Evolutionary conservation across 2,113 vertebrate genomes (phyloP), one percentile per base, ranked within the genome.

Genomic region (Dendrocopos noguchii): DNA sequence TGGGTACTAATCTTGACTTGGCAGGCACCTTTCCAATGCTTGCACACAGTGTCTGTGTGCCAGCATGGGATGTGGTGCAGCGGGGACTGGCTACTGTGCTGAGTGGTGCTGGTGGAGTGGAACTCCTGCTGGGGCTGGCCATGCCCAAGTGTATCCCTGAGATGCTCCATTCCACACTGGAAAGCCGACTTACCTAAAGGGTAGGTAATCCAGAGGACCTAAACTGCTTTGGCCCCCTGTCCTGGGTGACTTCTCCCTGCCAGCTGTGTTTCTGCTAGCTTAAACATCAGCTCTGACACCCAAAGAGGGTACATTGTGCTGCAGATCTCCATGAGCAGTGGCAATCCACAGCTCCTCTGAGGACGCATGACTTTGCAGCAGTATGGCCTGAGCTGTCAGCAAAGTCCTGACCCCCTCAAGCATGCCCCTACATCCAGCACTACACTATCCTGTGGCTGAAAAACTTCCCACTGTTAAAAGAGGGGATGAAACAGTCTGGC

Each of bases 301-400:
- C 50, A 52, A 52, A 77, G 65, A 22, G 34, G n/a, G 56, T 55
- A n/a, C 0, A 0, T 22, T 29, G 56, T 74, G 34, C 39, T 0
- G 0, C 57, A 71, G 22, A 34, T 16, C 42, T 81, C 53, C 24
- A 0, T 28, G n/a, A 72, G 36, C 0, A 0, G 22, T 16, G 34
- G 22, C 67, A 80, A 50, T 29, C 29, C 55, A 21, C 13, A 14
- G 64, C 55, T 77, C 12, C 34, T 85, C 60, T 59, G 86, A 86
- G 88, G 34, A 77, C 7, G 4, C 1, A 25, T 3, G 2, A 52
- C 75, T 90, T 90, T 68, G 63, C 70, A 72, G 24, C 42, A 82
- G 50, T 1, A 0, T 19, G 33, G n/a, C 22, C 31, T 76, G 71
- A 89, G 65, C 53, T 61, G 87, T 64, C 61, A 65, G 53, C 65